phyloP scores from a whole-genome alignment of 1,140 invertebrate species.

The Argopecten irradians region DNA sequence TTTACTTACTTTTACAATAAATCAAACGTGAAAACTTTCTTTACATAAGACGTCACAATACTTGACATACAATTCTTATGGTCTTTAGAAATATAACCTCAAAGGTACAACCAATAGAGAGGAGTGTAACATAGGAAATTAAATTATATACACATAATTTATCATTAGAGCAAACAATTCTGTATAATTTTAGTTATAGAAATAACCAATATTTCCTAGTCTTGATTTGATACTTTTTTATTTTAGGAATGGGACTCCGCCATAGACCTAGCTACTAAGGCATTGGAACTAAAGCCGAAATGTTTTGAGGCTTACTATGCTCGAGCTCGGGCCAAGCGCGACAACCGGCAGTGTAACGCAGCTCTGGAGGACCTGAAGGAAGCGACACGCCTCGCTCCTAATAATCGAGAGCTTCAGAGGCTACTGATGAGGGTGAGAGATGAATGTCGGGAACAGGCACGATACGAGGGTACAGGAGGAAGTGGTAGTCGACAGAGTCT shows the following conservation, averaged over 20 bases:
- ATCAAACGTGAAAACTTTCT: too few species aligned
- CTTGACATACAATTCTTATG: too few species aligned
- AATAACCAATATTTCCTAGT: background rate
- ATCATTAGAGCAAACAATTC: background rate
- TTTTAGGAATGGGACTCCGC: constrained; percentile 80
- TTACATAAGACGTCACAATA: too few species aligned
- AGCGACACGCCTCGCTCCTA: constrained; percentile 82
- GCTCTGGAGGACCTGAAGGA: constrained; percentile 84
- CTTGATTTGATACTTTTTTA: constrained; percentile 25
- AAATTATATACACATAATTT: background rate
- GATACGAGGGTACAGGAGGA: constrained; percentile 52
- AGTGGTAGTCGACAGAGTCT: constrained; percentile 43
- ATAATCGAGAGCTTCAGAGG: constrained; percentile 83
- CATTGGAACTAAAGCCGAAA: constrained; percentile 87
- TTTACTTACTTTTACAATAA: too few species aligned
- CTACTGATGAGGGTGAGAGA: constrained; percentile 83
- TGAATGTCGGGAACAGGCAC: constrained; percentile 78
- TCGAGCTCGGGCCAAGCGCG: constrained; percentile 89
- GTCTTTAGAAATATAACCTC: too few species aligned
- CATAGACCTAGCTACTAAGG: constrained; percentile 90
- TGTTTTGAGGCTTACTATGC: constrained; percentile 96
- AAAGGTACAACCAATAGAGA: too few species aligned
- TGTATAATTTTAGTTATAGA: background rate
- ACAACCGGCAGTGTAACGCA: constrained; percentile 81
- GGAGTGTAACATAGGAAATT: background rate